These are phyloP conservation scores for Clytia hemisphaerica DNA, from an alignment of 30 jellyfish, hydroid and myxozoan species.

Conservation along the genomic window DNA sequence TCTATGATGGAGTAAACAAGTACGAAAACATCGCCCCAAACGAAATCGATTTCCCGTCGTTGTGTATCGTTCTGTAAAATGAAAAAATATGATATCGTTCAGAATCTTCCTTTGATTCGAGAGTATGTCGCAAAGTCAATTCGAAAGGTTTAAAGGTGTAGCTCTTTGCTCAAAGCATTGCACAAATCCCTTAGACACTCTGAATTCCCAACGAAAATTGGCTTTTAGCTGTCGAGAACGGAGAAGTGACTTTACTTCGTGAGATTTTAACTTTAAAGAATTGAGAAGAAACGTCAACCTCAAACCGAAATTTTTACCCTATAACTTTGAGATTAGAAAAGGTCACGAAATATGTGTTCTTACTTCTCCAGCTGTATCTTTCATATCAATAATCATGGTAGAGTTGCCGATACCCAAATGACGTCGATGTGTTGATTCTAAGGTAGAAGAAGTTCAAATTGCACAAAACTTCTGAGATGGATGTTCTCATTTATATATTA, in stretches of 20 bases:
- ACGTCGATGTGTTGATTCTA: constrained; percentile 75
- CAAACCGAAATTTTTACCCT: too few species aligned
- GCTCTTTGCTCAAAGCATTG: background rate
- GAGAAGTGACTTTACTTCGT: too few species aligned
- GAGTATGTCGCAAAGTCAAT: too few species aligned
- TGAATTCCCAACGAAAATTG: background rate
- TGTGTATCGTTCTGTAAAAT: constrained; percentile 45
- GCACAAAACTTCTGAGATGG: background rate
- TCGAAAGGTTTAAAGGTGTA: too few species aligned
- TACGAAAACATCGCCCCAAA: constrained; percentile 65
- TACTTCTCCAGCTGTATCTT: constrained; percentile 91
- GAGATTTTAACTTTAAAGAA: too few species aligned
- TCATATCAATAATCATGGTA: constrained; percentile 53
- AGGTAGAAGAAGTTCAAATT: background rate
- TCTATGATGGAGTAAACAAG: constrained; percentile 67
- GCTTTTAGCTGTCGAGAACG: background rate
- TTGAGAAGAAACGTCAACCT: too few species aligned
- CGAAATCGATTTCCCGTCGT: constrained; percentile 59
- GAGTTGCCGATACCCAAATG: constrained; percentile 60
- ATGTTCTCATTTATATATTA: too few species aligned
- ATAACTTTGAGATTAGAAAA: too few species aligned
- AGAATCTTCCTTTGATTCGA: too few species aligned
- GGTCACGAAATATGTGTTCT: background rate
- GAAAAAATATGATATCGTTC: too few species aligned
- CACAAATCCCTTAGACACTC: background rate